Percentiles rank a stretch among this genome's conserved stretches.
Conservation (phyloP, 2,797 vertebrate genomes). For the Enteromius viviparus region DNA sequence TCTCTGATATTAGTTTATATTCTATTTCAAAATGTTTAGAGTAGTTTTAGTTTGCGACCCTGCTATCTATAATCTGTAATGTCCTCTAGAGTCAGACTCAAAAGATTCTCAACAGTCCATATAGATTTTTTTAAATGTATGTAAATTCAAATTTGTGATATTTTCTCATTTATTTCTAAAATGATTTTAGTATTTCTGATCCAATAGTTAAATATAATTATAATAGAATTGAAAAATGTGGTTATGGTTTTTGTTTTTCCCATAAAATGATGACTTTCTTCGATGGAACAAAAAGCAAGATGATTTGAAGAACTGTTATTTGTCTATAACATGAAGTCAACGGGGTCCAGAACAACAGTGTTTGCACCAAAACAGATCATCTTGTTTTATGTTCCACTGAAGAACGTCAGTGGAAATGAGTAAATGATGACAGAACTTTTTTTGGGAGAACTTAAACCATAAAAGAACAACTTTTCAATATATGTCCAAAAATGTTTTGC, state of each 20-base stretch:
- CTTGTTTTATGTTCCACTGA: neutral
- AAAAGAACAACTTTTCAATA: neutral
- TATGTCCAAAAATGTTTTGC: neutral
- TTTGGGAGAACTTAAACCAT: neutral
- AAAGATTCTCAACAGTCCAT: no score
- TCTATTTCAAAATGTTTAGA: neutral
- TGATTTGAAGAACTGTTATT: no score
- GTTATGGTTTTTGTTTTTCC: neutral
- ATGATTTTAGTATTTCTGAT: neutral
- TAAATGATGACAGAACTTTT: neutral
- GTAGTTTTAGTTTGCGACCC: neutral
- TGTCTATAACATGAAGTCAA: no score
- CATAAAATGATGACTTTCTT: neutral
- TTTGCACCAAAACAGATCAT: neutral
- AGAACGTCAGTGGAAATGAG: neutral
- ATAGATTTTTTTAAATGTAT: no score
- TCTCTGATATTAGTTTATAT: neutral
- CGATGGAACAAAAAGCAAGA: no score
- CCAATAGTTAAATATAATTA: neutral
- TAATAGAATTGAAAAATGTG: neutral
- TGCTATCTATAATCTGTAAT: neutral
- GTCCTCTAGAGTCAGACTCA: no score
- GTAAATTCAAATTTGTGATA: neutral
- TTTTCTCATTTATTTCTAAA: neutral
- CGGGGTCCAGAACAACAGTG: no score